Conservation (phyloP, 1,140 invertebrate genomes). For the Megathymus violae region DNA sequence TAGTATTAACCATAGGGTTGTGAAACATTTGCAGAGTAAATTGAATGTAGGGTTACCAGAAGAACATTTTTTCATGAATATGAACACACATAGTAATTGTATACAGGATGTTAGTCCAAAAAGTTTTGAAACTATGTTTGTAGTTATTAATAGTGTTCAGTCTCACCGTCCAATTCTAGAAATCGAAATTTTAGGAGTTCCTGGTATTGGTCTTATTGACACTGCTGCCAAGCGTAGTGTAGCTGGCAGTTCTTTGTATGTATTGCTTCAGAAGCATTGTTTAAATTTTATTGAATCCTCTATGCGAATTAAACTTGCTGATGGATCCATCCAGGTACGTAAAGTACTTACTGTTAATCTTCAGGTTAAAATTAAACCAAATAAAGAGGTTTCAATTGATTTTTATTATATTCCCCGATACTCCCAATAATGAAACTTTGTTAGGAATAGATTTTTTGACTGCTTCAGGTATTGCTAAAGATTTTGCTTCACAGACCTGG, state of each 20-base stretch:
- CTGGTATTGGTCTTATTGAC: slow-evolving; percentile 28
- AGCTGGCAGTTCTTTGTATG: slow-evolving; percentile 30
- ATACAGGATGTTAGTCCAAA: background rate
- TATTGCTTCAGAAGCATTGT: slow-evolving; percentile 10
- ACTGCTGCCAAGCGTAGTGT: slow-evolving; percentile 33
- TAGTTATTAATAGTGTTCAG: background rate
- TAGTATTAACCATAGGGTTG: background rate
- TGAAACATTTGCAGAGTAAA: background rate
- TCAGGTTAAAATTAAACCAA: slow-evolving; percentile 6
- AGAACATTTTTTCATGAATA: too few species aligned
- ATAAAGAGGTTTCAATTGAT: too few species aligned
- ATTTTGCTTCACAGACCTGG: slow-evolving; percentile 18
- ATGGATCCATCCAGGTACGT: too few species aligned
- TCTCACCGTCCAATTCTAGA: slow-evolving; percentile 3
- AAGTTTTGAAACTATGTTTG: background rate
- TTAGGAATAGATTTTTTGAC: slow-evolving; percentile 34
- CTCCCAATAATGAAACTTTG: slow-evolving; percentile 35
- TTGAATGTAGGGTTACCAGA: too few species aligned
- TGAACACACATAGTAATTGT: background rate
- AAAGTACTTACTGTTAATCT: background rate
- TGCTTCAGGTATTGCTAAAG: background rate
- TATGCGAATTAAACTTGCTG: background rate
- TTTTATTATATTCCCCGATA: slow-evolving; percentile 35
- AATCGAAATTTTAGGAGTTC: slow-evolving; percentile 19
- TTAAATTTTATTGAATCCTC: too few species aligned